Conservation (phyloP, 2,797 vertebrate genomes). For the Knipowitschia caucasica region DNA sequence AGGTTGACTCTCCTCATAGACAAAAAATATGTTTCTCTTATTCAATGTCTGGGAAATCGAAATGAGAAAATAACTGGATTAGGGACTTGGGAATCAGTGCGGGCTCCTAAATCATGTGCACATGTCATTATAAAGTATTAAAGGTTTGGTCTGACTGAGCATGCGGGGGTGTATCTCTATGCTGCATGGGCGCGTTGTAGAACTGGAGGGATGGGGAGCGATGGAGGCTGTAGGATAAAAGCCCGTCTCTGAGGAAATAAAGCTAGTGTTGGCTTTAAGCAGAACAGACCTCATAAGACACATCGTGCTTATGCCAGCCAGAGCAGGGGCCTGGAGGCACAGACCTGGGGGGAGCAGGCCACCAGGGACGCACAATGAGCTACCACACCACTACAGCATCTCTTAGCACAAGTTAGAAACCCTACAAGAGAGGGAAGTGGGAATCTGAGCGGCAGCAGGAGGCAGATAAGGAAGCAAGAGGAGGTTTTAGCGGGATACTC, state of each 20-base stretch:
- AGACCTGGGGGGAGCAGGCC: slow-evolving; percentile 68
- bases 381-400: slow-evolving; percentile 61
- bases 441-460: slow-evolving; percentile 53
- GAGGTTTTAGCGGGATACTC: slow-evolving; percentile 50
- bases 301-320: slow-evolving; percentile 70
- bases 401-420: slow-evolving; percentile 59
- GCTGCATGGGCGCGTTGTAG: slow-evolving; percentile 60
- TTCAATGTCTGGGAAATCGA: slow-evolving; percentile 75
- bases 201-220: slow-evolving; percentile 70
- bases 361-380: slow-evolving; percentile 63
- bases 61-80: slow-evolving; percentile 81
- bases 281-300: slow-evolving; percentile 77
- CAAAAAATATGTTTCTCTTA: slow-evolving; percentile 74
- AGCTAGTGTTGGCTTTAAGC: slow-evolving; percentile 76
- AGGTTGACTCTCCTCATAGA: slow-evolving; percentile 68
- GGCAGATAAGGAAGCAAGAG: slow-evolving; percentile 51
- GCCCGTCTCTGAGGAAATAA: slow-evolving; percentile 77
- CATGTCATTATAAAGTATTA: slow-evolving; percentile 77
- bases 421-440: slow-evolving; percentile 60
- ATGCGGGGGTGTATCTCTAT: slow-evolving; percentile 28
- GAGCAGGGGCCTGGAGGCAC: slow-evolving; percentile 66
- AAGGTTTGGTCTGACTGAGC: slow-evolving; percentile 66
- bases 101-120: slow-evolving; percentile 74
- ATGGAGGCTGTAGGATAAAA: slow-evolving; percentile 73
- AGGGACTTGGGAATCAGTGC: slow-evolving; percentile 75